phyloP scores from a whole-genome alignment of 2,797 vertebrate species.

The Selene dorsalis region DNA sequence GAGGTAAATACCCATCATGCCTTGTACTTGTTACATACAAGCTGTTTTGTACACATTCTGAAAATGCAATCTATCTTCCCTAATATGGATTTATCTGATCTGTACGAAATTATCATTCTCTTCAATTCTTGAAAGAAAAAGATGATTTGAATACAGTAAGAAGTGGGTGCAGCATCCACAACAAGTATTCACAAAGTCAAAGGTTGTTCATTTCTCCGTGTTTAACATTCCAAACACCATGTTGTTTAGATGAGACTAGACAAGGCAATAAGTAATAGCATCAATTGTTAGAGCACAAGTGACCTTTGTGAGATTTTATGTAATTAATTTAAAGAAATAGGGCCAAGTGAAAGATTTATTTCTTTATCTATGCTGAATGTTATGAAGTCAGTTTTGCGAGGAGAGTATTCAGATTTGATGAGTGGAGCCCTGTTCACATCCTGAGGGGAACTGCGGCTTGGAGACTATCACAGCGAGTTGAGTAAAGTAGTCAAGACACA shows the following conservation, averaged over 20 bases:
- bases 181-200: constrained; percentile 69
- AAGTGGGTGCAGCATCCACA: constrained; percentile 45
- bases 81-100: constrained; percentile 63
- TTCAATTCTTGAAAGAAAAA: constrained; percentile 48
- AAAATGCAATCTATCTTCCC: constrained; percentile 53
- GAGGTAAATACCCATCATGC: constrained; percentile 43
- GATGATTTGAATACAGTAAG: constrained; percentile 51
- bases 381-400: constrained; percentile 46
- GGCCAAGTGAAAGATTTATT: constrained; percentile 47
- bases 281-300: constrained; percentile 40
- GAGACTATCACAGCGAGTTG: constrained; percentile 48
- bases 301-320: constrained; percentile 55
- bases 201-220: constrained; percentile 39
- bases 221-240: constrained; percentile 65
- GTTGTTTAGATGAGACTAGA: constrained; percentile 57
- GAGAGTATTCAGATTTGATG: constrained; percentile 51
- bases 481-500: constrained; percentile 50
- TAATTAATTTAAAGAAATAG: constrained; percentile 52
- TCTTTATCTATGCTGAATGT: constrained; percentile 46
- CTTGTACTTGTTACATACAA: constrained; percentile 53
- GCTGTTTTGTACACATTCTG: constrained; percentile 35
- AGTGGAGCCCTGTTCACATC: constrained; percentile 32
- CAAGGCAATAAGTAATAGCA: constrained; percentile 57
- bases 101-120: constrained; percentile 54
- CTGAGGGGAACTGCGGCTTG: constrained; percentile 28